Evolutionary conservation across 92 coral and sea anemone species (phyloP).

Genomic region (Phymanthus crucifer): DNA sequence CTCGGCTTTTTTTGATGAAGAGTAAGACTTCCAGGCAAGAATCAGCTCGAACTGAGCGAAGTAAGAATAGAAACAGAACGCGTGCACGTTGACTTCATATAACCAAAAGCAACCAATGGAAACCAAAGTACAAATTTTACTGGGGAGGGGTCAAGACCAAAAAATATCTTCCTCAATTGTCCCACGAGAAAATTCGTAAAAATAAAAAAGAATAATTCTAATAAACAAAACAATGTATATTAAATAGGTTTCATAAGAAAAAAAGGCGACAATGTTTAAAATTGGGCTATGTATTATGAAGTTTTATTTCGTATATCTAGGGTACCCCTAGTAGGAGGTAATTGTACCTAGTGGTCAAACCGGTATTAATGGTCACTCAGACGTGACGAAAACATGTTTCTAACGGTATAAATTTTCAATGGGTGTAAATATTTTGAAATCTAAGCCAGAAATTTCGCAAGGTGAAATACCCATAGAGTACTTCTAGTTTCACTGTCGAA

Average conservation of each 20-base stretch:
- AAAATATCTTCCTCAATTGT: not conserved
- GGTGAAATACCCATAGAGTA: constrained; percentile 16
- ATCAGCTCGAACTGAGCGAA: not conserved
- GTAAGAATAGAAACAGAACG: not conserved
- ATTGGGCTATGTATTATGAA: not conserved
- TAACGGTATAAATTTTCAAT: constrained; percentile 27
- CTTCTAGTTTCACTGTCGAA: too few relatives aligned
- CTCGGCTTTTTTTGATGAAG: not conserved
- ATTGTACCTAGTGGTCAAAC: constrained; percentile 20
- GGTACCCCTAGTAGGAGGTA: not conserved
- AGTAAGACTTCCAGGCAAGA: not conserved
- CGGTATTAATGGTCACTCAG: constrained; percentile 15
- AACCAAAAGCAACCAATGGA: not conserved
- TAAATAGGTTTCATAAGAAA: not conserved
- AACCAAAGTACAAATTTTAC: not conserved
- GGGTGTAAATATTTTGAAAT: constrained; percentile 34
- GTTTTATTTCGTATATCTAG: not conserved
- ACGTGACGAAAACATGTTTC: constrained; percentile 23
- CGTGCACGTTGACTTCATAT: not conserved
- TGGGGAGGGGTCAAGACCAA: not conserved
- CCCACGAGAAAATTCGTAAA: not conserved
- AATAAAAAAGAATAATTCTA: not conserved
- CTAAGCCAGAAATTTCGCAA: constrained; percentile 13
- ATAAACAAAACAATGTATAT: not conserved
- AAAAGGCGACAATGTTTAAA: not conserved